phyloP scores from a whole-genome alignment of 2,888 invertebrate genomes.

The Latrodectus elegans region DNA sequence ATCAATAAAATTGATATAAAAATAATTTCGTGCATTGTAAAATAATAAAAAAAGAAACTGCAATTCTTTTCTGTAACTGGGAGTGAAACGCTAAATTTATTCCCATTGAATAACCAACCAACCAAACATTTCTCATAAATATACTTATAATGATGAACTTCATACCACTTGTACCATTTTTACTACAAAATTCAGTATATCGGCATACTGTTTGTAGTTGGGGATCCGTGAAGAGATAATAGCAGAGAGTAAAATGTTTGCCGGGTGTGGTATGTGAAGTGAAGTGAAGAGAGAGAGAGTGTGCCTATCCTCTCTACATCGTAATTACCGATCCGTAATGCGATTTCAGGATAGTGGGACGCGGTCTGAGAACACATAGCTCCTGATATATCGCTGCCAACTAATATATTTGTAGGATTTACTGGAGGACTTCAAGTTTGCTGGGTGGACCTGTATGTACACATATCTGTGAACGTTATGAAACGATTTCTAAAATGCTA shows the following conservation, averaged over 20 bases:
- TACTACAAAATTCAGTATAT: neutral
- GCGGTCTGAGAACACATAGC: neutral
- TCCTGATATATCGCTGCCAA: neutral
- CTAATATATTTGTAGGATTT: neutral
- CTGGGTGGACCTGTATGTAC: neutral
- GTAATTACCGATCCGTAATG: conserved; percentile 31
- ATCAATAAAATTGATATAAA: too few species aligned
- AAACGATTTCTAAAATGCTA: too few species aligned
- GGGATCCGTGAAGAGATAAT: conserved; percentile 25
- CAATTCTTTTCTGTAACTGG: neutral
- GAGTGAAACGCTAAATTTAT: neutral
- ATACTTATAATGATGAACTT: neutral
- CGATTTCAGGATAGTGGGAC: conserved; percentile 3
- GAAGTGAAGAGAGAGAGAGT: conserved; percentile 1
- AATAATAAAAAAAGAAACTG: neutral
- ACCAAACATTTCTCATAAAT: neutral
- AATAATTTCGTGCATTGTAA: neutral
- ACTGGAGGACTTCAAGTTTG: neutral
- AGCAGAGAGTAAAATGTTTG: neutral
- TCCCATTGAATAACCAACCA: neutral
- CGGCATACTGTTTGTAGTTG: neutral
- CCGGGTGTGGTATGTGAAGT: neutral
- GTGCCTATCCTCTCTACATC: neutral
- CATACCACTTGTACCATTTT: neutral
- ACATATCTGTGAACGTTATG: too few species aligned